Conservation (phyloP, 2,888 invertebrate genomes). For the Dynastes tityus region DNA sequence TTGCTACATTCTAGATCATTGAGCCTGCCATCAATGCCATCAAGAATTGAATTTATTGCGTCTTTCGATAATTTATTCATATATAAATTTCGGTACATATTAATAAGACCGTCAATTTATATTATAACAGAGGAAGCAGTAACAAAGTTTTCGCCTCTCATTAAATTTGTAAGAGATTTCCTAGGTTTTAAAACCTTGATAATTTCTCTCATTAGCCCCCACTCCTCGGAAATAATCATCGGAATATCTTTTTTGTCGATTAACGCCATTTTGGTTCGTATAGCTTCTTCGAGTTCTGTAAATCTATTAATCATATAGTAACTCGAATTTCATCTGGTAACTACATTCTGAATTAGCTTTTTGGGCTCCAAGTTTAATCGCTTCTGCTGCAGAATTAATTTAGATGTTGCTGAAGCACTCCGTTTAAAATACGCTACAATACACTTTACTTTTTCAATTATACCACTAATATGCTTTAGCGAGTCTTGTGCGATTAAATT, state of each 20-base stretch:
- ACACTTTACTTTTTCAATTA: constrained; percentile 29
- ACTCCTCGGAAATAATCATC: constrained; percentile 48
- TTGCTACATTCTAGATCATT: constrained; percentile 37
- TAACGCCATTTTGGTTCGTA: constrained; percentile 3
- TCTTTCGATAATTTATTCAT: too few relatives aligned
- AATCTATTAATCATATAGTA: constrained; percentile 34
- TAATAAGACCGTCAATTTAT: constrained; percentile 2
- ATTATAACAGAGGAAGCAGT: constrained; percentile 32
- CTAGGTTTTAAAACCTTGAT: constrained; percentile 52
- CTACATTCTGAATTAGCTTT: constrained; percentile 9
- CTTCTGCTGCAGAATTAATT: constrained; percentile 24
- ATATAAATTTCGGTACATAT: too few relatives aligned
- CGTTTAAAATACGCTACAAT: constrained; percentile 24
- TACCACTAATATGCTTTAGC: neutral
- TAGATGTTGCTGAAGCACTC: constrained; percentile 4
- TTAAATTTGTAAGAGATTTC: constrained; percentile 50
- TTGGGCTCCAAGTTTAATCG: neutral
- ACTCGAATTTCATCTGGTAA: constrained; percentile 28
- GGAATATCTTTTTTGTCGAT: constrained; percentile 32
- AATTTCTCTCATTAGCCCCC: constrained; percentile 52
- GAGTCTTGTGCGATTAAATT: constrained; percentile 34
- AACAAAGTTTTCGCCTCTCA: constrained; percentile 51
- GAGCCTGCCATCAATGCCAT: constrained; percentile 1
- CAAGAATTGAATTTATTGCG: too few relatives aligned
- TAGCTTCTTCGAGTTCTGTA: constrained; percentile 8